Base-by-base conservation (phyloP, 2,888 invertebrate species). In the Malachius bipustulatus region DNA sequence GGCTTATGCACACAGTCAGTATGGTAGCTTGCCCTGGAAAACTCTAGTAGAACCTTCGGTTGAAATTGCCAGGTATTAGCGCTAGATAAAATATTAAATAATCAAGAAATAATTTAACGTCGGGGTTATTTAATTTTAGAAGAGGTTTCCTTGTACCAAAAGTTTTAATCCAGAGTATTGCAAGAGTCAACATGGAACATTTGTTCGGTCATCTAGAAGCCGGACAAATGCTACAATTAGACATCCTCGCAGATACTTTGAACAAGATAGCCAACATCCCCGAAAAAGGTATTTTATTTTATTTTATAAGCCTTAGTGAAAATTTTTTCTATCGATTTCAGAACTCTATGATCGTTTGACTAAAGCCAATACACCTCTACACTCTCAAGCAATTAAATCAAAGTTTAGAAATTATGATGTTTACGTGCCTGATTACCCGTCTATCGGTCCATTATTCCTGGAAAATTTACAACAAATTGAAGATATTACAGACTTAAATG, bases 21-120 rank as follows among this genome's bases (percentile, higher is more conserved):
- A 66, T 54, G 77, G 77, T 1, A 62, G 57, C 36, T 52, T 76
- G 34, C 52, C 69, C 2, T 80, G 79, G 79, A 53, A 56, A 32
- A 59, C 66, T n/a, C 48, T 79, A 9, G 58, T 80, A 26, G 51
- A 65, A 47, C 77, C 77, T 10, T 62, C 75, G 2, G 65, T 67
- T n/a, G 48, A 62, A 27, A 53, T 78, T 47, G 74, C 75, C 11
- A 64, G 55, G 69, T 67, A 8, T n/a, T 6, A 19, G n/a, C 6
- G 6, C n/a, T n/a, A 19, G 24, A 8, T 19, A 19, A 8, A n/a
- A n/a, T n/a, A n/a, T n/a, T n/a, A n/a, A n/a, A n/a, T n/a, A n/a
- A n/a, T n/a, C n/a, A n/a, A n/a, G n/a, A n/a, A n/a, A n/a, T n/a
- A n/a, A n/a, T n/a, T n/a, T n/a, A n/a, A n/a, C n/a, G n/a, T n/a